Percentiles rank a stretch among this genome's conserved stretches.
Conservation (phyloP, 2,113 vertebrate genomes). For the Seriola dumerili region DNA sequence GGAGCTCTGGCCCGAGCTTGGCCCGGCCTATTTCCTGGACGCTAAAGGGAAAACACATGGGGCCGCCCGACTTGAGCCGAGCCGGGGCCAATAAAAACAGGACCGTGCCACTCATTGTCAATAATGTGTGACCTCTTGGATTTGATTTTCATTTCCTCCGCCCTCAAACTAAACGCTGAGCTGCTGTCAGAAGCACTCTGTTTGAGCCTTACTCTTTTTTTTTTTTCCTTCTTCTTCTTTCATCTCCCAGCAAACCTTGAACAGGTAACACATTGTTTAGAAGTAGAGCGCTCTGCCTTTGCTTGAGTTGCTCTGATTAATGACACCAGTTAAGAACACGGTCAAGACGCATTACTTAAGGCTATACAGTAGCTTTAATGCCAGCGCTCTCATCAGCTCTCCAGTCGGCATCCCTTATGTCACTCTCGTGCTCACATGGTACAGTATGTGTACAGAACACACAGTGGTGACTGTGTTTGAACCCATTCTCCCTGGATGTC, state of each 20-base stretch:
- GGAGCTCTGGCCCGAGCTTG: conserved; percentile 34
- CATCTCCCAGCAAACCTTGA: conserved; percentile 36
- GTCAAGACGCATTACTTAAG: neutral
- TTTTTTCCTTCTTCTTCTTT: conserved; percentile 32
- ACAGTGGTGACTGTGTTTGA: conserved; percentile 36
- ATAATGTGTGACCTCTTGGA: conserved; percentile 70
- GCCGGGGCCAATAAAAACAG: conserved; percentile 74
- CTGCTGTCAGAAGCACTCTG: conserved; percentile 46
- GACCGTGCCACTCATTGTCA: conserved; percentile 59
- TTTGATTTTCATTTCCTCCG: conserved; percentile 75
- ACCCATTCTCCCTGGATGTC: conserved; percentile 20
- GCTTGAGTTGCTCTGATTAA: conserved; percentile 18
- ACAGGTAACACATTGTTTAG: conserved; percentile 21
- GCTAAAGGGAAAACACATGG: conserved; percentile 78
- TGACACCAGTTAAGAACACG: conserved; percentile 2
- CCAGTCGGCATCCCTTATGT: neutral
- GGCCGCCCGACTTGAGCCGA: conserved; percentile 33
- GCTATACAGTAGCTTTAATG: conserved; percentile 2
- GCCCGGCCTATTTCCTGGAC: conserved; percentile 64
- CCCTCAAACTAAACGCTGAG: conserved; percentile 39
- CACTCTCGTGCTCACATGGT: neutral
- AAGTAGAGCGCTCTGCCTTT: neutral
- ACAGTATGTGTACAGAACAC: neutral
- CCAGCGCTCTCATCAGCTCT: neutral
- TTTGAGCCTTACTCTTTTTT: conserved; percentile 8